Evolutionary conservation across 2,888 invertebrate species (phyloP), one percentile per base, ranked within the genome.

Genomic region (Drosophila rellima): DNA sequence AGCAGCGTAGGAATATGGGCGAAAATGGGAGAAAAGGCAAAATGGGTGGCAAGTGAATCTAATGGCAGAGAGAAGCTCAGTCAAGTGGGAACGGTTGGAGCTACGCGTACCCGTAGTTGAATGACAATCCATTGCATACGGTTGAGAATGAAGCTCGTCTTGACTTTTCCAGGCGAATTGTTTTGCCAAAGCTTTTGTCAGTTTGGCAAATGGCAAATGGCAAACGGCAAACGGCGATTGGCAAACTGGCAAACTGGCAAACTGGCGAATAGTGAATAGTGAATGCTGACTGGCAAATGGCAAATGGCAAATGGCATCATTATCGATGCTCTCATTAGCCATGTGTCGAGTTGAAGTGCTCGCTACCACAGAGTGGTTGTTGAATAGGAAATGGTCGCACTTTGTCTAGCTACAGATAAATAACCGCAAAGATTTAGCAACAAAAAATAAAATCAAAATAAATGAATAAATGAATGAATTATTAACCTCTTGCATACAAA

Each of bases 281-380:
- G 65, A 76, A 61, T 55, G 51, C 17, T 17, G 47, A 47, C 18
- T 47, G 13, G 11, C 3, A 17, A 47, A 17, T 47, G 29, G 6
- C 3, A 8, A 48, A 48, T 48, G 52, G 5, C 45, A 33, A 57
- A 47, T 51, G 54, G 62, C 84, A 80, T 81, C 78, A 83, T 82
- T 86, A 86, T 86, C 87, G 82, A 71, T 81, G 84, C 71, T 81
- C 81, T 86, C 87, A 82, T 82, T 83, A 78, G 84, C 71, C 71
- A 78, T 54, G 65, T 64, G 76, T 76, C 61, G 61, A 70, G 42
- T 52, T 42, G 35, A 42, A 35, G 40, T 47, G 61, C 15, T 20
- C 40, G 29, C 15, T 20, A 48, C 31, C 48, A 45, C 29, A 37
- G 31, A n/a, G 35, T 15, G 20, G 13, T 26, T 15, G 23, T 33